Conservation (phyloP, 2,797 vertebrate genomes). For the Rhabdomys pumilio region DNA sequence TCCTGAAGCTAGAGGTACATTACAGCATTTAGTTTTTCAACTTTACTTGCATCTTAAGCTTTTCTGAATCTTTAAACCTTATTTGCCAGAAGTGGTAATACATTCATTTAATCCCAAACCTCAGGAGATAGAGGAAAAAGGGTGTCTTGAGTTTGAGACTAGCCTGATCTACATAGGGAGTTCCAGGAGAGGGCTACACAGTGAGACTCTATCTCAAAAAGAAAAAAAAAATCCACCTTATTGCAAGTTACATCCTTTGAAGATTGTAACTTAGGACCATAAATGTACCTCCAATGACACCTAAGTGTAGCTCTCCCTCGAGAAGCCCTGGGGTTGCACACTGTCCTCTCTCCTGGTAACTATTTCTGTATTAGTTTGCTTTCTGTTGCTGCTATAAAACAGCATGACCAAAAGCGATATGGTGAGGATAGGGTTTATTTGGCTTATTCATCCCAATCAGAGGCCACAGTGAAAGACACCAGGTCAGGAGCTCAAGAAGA, state of each 20-base stretch:
- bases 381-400: background rate
- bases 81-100: background rate
- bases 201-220: no score
- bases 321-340: background rate
- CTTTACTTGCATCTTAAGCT: background rate
- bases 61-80: background rate
- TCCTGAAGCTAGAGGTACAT: background rate
- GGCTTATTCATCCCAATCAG: background rate
- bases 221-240: background rate
- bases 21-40: background rate
- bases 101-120: no score
- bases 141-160: background rate
- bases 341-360: background rate
- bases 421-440: background rate
- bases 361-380: background rate
- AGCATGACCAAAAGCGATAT: background rate
- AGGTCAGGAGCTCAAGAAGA: no score
- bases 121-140: background rate
- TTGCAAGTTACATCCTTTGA: background rate
- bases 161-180: background rate
- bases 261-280: background rate
- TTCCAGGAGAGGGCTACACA: background rate
- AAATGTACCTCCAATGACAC: background rate
- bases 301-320: background rate
- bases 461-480: background rate